Evolutionary conservation across 1,140 invertebrate genomes (phyloP), one percentile per base, ranked within the genome.

Genomic region (Halesus radiatus): DNA sequence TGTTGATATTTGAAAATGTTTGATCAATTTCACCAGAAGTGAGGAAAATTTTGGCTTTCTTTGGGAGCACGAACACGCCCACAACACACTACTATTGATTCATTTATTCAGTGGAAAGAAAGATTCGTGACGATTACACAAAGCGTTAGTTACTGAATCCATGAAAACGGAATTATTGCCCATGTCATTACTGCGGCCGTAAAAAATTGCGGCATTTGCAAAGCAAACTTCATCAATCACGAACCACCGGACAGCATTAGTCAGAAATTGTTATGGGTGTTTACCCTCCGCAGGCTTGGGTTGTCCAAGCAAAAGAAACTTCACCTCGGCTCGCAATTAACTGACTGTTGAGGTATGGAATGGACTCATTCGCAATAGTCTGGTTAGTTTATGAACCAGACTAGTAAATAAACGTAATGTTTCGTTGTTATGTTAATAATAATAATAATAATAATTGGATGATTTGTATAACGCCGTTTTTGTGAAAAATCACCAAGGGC

Each of bases 201-300:
- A 66, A 22, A 26, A 13, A 26, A 66, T 66, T 26, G 23, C 62
- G 29, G 29, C 22, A 29, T 66, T 66, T 66, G 26, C 62, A 29
- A 29, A 20, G 66, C 37, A n/a, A 20, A 23, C n/a, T 70, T 23
- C 32, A 70, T 70, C 37, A 70, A 70, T 70, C 66, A 70, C 37
- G 66, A 52, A 37, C 66, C 22, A 23, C 32, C 66, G 66, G 66
- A 70, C 66, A 70, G 37, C 66, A 70, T 45, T 70, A 70, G 37
- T 15, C 66, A 16, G 66, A 70, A 70, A 64, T 29, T 64, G 15
- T 64, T 29, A 64, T 16, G 60, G 15, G 29, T 64, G 60, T 64
- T 64, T 64, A 45, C 37, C 37, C 37, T 45, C 8, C 8, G 37
- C 7, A 37, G 32, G 23, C 60, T 10, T 8, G 0, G 5, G 60